These are phyloP conservation scores for Phylloscopus trochiloides DNA, from an alignment of 2,113 vertebrate genomes.

Conservation along the genomic window DNA sequence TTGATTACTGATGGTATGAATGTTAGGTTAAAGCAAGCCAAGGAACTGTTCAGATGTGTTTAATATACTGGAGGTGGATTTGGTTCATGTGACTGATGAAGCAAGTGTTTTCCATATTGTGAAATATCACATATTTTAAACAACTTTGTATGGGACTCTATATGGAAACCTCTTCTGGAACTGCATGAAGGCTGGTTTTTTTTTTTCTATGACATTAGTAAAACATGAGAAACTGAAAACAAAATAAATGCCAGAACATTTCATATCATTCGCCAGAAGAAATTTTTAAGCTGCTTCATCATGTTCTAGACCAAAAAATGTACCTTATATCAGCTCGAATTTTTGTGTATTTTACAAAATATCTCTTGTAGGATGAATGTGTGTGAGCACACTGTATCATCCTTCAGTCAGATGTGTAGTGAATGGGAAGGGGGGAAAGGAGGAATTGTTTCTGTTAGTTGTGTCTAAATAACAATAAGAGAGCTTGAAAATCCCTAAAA, in stretches of 20 bases:
- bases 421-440: rapidly evolving
- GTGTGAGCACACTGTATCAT: neutral
- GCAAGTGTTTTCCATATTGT: neutral
- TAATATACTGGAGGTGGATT: neutral
- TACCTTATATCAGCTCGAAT: neutral
- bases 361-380: neutral
- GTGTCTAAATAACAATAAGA: neutral
- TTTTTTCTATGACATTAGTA: neutral
- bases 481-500: neutral
- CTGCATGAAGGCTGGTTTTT: neutral
- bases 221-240: neutral
- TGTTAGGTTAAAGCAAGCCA: neutral
- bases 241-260: neutral
- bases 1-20: neutral
- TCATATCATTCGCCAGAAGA: neutral
- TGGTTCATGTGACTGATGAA: neutral
- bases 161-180: neutral
- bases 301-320: neutral
- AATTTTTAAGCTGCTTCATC: neutral
- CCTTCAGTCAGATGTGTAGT: neutral
- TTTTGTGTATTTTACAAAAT: neutral
- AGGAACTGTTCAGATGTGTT: neutral
- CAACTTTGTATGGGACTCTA: neutral
- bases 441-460: neutral
- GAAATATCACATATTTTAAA: neutral